These are phyloP conservation scores for Cherax destructor DNA, from an alignment of 1,140 invertebrate genomes.

Conservation along the genomic window DNA sequence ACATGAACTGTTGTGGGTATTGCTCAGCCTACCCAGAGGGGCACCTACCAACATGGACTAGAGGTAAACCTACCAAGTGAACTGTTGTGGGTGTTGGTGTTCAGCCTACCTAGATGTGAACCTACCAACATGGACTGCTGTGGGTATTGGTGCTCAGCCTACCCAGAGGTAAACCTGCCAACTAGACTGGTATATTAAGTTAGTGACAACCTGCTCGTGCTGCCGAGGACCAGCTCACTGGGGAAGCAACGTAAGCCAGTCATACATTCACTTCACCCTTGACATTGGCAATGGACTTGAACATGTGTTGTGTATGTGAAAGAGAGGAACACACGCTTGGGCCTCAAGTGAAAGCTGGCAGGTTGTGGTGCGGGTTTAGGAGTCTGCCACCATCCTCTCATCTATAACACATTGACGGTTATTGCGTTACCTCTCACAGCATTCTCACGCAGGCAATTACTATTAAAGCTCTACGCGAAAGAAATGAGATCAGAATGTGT, in stretches of 20 bases:
- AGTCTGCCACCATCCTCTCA: background rate
- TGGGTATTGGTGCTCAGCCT: background rate
- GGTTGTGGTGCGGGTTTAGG: slow-evolving; percentile 12
- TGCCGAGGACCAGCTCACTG: background rate
- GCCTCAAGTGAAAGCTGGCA: slow-evolving; percentile 60
- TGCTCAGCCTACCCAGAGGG: background rate
- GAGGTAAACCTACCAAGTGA: background rate
- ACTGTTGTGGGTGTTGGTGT: no score
- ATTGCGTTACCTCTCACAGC: background rate
- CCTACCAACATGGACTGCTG: background rate
- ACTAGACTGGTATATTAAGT: background rate
- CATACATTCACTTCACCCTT: slow-evolving; percentile 57
- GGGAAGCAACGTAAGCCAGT: background rate
- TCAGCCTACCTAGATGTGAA: background rate
- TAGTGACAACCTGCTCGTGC: background rate
- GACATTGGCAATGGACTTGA: slow-evolving; percentile 64
- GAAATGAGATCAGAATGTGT: background rate
- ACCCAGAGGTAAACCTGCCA: background rate
- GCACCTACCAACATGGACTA: background rate
- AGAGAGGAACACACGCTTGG: slow-evolving; percentile 49
- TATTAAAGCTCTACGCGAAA: background rate
- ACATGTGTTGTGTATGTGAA: slow-evolving; percentile 33
- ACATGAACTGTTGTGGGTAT: background rate
- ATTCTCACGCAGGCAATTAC: background rate
- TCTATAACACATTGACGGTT: background rate